These are phyloP conservation scores for Onychomys arenicola DNA, from an alignment of 2,797 vertebrate species.

Conservation along the genomic window DNA sequence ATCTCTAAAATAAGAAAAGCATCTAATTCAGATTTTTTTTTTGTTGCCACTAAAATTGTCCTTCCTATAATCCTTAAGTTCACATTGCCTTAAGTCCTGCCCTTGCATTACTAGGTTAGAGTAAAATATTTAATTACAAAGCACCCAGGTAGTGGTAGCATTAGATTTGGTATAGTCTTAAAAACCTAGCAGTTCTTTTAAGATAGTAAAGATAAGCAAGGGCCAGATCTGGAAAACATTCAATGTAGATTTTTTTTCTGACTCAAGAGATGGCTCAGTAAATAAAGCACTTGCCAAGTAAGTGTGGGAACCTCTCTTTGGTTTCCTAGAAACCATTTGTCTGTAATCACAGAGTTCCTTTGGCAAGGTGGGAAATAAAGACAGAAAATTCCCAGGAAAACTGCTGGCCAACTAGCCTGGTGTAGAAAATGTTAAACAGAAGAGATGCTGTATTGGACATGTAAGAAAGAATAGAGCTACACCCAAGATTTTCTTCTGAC, in stretches of 20 bases:
- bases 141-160: neutral
- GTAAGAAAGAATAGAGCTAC: neutral
- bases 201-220: neutral
- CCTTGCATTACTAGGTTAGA: neutral
- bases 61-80: neutral
- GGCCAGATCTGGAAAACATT: neutral
- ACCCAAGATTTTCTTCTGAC: neutral
- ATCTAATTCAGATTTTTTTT: neutral
- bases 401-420: neutral
- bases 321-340: neutral
- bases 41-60: neutral
- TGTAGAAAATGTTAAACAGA: neutral
- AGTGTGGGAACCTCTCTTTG: neutral
- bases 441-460: too few relatives aligned
- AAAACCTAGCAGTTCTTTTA: neutral
- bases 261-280: neutral
- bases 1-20: neutral
- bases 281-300: neutral
- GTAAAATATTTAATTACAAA: constrained; percentile 40
- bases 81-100: neutral
- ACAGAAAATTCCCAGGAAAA: neutral
- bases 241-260: neutral
- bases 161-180: neutral
- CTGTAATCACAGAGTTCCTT: neutral
- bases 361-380: neutral